Evolutionary conservation across 2,888 invertebrate genomes (phyloP), one percentile per base, ranked within the genome.

Genomic region (Microctonus brassicae): DNA sequence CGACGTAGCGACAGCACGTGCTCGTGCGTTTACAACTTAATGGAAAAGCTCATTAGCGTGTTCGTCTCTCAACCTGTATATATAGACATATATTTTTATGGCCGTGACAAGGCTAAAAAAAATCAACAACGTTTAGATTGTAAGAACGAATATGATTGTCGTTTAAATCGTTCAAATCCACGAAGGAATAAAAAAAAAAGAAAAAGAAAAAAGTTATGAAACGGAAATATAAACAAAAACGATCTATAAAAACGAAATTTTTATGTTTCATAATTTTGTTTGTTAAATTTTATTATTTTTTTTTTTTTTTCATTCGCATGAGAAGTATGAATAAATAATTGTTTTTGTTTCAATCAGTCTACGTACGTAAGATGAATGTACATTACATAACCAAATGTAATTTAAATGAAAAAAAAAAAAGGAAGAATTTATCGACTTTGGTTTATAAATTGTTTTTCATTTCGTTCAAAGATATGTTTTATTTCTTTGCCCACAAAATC

Each of bases 11-110:
- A 26, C 13, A 26, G 1, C 57, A 70, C 53, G 65, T 55, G 39
- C 52, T 29, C 58, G 42, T n/a, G n/a, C 61, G 65, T 60, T 60
- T 65, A 58, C 36, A 64, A 64, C 24, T 34, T 29, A 29, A 29
- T 24, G 20, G 20, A 42, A 62, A 20, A 42, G 42, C 7, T 33
- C 17, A 53, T 55, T 33, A 10, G 17, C 36, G 65, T 60, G 47
- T 34, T 52, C 60, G 52, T 52, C 55, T 57, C 61, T 62, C 60
- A n/a, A 67, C 24, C 62, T 71, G 71, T 71, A 71, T 55, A 55
- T 55, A 71, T 71, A 71, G 62, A 67, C 65, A 85, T 85, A 87
- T 87, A 87, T 87, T 87, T 87, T 86, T 86, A 86, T 86, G 84
- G 86, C 85, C 84, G 84, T 84, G 81, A 84, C 83, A 82, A 86